Base-by-base conservation (phyloP, 2,888 invertebrate species). In the Pecten maximus region DNA sequence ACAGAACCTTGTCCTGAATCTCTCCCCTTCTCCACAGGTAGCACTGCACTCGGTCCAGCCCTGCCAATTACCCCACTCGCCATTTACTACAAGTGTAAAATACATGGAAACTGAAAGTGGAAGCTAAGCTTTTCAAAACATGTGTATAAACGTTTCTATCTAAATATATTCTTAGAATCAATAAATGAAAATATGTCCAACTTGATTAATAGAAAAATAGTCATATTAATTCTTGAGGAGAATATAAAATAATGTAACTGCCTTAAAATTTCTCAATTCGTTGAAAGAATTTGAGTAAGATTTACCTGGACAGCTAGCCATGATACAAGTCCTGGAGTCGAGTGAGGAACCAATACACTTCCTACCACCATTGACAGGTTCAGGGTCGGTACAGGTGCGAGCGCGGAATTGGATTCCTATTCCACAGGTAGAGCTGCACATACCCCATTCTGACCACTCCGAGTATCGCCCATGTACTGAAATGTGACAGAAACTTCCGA, bases 371-470 rank as follows among this genome's bases (percentile, higher is more conserved):
- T 96, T 96, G 54, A 94, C 97, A 97, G 95, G 97, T 91, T 94
- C 94, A 3, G 97, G 97, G 90, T 96, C 96, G 50, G 97, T 96
- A 94, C 98, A 98, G 15, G 96, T 96, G 0, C 98, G 96, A 0
- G 96, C 96, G 54, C 98, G 96, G 50, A 97, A 96, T 94, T 97
- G 97, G 15, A 97, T 96, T n/a, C 97, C 98, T 19, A 95, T 94
- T 8, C 97, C 97, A 96, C 97, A 97, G 0, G 97, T 94, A 1
- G 96, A 96, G 86, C 97, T 97, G 93, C 98, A 98, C 15, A 96
- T 92, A 12, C 97, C 97, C 98, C 98, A 98, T 0, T 94, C 93
- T 2, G 97, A 97, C 98, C 98, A 98, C 0, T 95, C 90, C 0
- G 97, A 97, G 97, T 97, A 97, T 40, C 94, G 95, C 35, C 97